Percentiles rank a stretch among this genome's conserved stretches.
Evolutionary conservation across 2,113 vertebrate genomes (phyloP).

Genomic region (Peromyscus leucopus): DNA sequence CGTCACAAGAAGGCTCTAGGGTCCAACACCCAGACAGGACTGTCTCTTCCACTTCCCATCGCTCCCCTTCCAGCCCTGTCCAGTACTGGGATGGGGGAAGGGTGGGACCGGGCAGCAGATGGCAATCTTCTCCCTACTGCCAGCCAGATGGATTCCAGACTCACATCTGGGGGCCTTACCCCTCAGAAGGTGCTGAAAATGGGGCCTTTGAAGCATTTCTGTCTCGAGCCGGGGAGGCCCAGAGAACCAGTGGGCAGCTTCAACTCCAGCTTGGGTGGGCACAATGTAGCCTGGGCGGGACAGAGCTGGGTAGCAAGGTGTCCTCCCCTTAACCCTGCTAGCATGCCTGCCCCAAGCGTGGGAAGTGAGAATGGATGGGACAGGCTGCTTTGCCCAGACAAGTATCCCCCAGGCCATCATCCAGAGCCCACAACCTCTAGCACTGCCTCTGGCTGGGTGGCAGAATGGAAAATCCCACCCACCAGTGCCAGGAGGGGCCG

Average conservation of each 20-base stretch:
- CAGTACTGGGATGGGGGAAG: not conserved
- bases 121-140: conserved; percentile 27
- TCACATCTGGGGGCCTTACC: conserved; percentile 63
- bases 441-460: conserved; percentile 41
- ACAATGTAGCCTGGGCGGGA: not conserved
- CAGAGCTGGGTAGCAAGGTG: not conserved
- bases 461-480: conserved; percentile 77
- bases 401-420: conserved; percentile 38
- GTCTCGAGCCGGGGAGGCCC: not conserved
- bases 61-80: not conserved
- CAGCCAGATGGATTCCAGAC: conserved; percentile 72
- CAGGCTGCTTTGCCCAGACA: conserved; percentile 64
- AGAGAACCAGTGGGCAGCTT: conserved; percentile 17
- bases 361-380: conserved; percentile 57
- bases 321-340: conserved; percentile 15
- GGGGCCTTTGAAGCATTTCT: conserved; percentile 63
- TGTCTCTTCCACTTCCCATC: not conserved
- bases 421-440: conserved; percentile 44
- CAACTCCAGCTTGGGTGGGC: conserved; percentile 60
- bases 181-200: conserved; percentile 63
- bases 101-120: not conserved
- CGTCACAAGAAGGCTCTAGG: not conserved
- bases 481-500: conserved; percentile 47
- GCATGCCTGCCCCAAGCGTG: conserved; percentile 44
- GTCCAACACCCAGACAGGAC: not conserved